Percentiles rank a stretch among this genome's conserved stretches.
These are phyloP conservation scores for Apamea epomidion DNA, from an alignment of 2,888 invertebrate species.

Conservation along the genomic window DNA sequence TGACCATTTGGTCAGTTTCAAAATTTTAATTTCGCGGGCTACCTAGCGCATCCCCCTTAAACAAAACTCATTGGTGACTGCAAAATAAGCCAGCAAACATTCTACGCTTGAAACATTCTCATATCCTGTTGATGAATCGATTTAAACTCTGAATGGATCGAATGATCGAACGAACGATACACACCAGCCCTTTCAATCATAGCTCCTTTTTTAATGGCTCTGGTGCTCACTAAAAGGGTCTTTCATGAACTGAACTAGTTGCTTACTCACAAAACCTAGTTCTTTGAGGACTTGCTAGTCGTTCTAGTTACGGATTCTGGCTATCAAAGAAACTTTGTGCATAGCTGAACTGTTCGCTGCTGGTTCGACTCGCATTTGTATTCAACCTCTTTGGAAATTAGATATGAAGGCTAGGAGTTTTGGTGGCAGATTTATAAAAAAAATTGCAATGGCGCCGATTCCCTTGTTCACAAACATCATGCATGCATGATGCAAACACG, in stretches of 20 bases:
- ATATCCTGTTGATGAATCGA: conserved; percentile 33
- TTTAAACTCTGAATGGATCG: conserved; percentile 39
- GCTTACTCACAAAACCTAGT: conserved; percentile 33
- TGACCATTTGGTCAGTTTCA: background rate
- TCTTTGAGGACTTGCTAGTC: conserved; percentile 33
- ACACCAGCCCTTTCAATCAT: conserved; percentile 41
- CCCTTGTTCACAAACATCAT: too few species aligned
- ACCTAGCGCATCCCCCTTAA: background rate
- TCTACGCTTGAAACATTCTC: conserved; percentile 8
- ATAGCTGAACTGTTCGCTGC: conserved; percentile 62
- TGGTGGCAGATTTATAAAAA: background rate
- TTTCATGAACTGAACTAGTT: conserved; percentile 34
- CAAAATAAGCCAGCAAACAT: background rate
- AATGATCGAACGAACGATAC: conserved; percentile 51
- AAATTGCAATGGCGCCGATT: background rate
- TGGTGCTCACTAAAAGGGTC: conserved; percentile 21
- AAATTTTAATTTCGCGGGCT: background rate
- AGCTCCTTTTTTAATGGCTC: conserved; percentile 38
- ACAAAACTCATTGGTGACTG: background rate
- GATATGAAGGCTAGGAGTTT: conserved; percentile 36
- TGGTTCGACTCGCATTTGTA: conserved; percentile 41
- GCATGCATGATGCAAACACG: too few species aligned
- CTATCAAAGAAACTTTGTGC: conserved; percentile 67
- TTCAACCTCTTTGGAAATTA: conserved; percentile 63
- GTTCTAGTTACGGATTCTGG: conserved; percentile 62